Percentiles rank a stretch among this genome's conserved stretches.
These are phyloP conservation scores for Standfussiana lucernea DNA, from an alignment of 2,888 invertebrate species.

Conservation along the genomic window DNA sequence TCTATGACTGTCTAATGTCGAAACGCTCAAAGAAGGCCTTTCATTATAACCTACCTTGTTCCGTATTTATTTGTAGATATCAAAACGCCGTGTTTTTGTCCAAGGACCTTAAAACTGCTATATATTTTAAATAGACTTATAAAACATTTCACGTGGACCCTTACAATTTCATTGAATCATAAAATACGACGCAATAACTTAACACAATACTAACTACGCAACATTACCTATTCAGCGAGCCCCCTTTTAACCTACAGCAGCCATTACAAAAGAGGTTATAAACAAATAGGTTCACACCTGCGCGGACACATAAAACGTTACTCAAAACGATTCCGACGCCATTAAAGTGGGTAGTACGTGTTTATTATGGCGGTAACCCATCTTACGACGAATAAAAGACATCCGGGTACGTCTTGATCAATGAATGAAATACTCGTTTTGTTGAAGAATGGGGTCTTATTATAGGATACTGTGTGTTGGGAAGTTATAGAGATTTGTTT, in stretches of 20 bases:
- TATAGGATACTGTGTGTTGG: neutral
- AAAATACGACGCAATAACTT: conserved; percentile 35
- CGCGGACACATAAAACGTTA: conserved; percentile 48
- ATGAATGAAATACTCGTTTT: conserved; percentile 20
- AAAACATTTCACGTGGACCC: conserved; percentile 14
- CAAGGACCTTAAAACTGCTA: conserved; percentile 5
- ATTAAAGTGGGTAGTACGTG: conserved; percentile 62
- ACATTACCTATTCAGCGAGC: conserved; percentile 37
- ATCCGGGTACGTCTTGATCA: conserved; percentile 51
- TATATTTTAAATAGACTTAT: conserved; percentile 6
- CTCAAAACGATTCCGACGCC: conserved; percentile 48
- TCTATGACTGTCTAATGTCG: neutral
- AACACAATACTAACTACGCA: conserved; percentile 37
- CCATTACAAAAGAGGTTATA: conserved; percentile 39
- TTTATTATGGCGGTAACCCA: conserved; percentile 57
- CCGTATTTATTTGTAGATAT: neutral
- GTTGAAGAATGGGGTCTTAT: conserved; percentile 13
- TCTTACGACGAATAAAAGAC: conserved; percentile 63
- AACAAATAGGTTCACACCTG: conserved; percentile 63
- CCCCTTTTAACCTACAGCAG: conserved; percentile 33
- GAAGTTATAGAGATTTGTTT: neutral
- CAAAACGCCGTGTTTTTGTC: neutral
- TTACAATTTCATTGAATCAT: conserved; percentile 33
- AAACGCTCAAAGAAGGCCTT: neutral
- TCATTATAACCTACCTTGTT: neutral